Conservation (phyloP, 2,113 vertebrate genomes). For the Crotalus viridis region DNA sequence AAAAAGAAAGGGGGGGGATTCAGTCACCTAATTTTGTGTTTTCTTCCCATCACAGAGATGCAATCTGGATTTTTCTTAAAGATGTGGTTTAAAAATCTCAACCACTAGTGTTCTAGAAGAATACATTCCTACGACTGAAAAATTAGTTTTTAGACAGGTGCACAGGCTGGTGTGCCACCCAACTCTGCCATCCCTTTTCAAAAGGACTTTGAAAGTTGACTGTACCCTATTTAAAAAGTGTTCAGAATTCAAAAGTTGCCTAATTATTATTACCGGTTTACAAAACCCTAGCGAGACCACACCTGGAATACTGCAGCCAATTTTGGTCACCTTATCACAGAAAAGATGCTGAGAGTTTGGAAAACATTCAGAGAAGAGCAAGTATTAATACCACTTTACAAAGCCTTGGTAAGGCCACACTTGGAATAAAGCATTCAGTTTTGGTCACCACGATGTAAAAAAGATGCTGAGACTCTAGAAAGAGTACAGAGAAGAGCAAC, state of each 20-base stretch:
- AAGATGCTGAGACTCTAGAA: too few species aligned
- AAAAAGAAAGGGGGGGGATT: too few species aligned
- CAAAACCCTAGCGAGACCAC: too few species aligned
- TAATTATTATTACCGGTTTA: not conserved
- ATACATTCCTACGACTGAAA: not conserved
- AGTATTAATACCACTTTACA: too few species aligned
- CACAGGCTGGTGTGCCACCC: not conserved
- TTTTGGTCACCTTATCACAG: too few species aligned
- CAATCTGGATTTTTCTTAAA: not conserved
- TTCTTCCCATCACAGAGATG: not conserved
- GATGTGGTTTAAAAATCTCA: not conserved
- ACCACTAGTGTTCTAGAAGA: not conserved
- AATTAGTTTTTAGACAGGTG: not conserved
- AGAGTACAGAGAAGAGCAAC: too few species aligned
- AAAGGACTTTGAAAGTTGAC: not conserved
- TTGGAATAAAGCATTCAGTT: too few species aligned
- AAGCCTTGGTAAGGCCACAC: too few species aligned
- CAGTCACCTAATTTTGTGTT: not conserved
- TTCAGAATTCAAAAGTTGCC: not conserved
- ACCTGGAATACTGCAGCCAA: too few species aligned
- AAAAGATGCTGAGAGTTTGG: too few species aligned
- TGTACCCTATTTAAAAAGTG: not conserved
- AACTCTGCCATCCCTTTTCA: not conserved
- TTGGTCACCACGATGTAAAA: too few species aligned
- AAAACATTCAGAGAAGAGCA: too few species aligned